Evolutionary conservation across 1,140 invertebrate genomes (phyloP).

Genomic region (Polypedilum vanderplanki): DNA sequence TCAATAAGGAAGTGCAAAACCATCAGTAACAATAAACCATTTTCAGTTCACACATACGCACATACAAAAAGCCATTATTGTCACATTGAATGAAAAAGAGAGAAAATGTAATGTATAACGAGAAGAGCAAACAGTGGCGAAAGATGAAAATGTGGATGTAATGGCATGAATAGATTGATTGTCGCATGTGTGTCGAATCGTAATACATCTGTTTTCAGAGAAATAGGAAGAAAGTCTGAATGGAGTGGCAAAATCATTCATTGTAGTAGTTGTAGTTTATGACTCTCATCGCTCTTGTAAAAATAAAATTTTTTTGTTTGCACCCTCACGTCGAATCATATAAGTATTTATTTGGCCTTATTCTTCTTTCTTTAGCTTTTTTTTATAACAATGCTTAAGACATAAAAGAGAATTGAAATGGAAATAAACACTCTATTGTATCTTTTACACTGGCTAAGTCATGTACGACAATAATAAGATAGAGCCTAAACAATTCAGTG

Average conservation of each 20-base stretch:
- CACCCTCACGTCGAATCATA: no score
- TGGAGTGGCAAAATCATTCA: neutral
- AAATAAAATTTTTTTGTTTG: no score
- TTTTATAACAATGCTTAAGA: neutral
- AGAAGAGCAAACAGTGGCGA: no score
- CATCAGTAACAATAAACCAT: neutral
- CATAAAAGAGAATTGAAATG: conserved; percentile 10
- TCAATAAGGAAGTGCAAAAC: no score
- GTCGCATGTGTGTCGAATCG: conserved; percentile 3
- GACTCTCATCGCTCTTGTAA: no score
- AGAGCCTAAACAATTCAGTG: no score
- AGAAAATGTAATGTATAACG: neutral
- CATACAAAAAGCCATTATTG: neutral
- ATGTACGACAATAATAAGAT: no score
- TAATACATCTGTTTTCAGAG: neutral
- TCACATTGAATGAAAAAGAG: neutral
- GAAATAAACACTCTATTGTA: neutral
- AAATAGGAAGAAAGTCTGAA: neutral
- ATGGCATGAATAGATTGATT: neutral
- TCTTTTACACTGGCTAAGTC: no score
- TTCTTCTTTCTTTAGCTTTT: no score
- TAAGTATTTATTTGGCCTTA: no score
- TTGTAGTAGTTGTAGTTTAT: no score
- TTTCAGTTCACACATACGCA: neutral
- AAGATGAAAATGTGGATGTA: no score